Conservation (phyloP, 2,797 vertebrate genomes). For the Molossus molossus region DNA sequence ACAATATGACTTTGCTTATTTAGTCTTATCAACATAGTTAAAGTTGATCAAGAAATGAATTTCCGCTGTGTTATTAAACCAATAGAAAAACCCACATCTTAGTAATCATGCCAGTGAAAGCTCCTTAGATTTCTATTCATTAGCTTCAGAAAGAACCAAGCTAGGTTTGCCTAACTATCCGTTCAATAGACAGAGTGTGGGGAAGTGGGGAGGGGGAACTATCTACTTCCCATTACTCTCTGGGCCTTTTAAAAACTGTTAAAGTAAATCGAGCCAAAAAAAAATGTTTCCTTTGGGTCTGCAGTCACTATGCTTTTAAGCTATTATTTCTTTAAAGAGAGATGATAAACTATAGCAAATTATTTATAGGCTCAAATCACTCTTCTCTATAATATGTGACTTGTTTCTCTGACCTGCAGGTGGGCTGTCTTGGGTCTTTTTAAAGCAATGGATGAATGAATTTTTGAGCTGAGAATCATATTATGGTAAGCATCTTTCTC, state of each 20-base stretch:
- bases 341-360: constrained; percentile 70
- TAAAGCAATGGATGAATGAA: constrained; percentile 74
- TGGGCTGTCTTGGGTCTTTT: constrained; percentile 74
- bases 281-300: constrained; percentile 74
- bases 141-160: neutral
- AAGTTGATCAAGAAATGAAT: neutral
- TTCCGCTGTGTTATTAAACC: neutral
- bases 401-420: constrained; percentile 79
- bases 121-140: constrained; percentile 13
- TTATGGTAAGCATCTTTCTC: constrained; percentile 83
- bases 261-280: neutral
- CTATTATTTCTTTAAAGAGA: constrained; percentile 72
- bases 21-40: constrained; percentile 1
- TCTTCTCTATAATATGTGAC: constrained; percentile 73
- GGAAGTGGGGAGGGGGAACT: neutral
- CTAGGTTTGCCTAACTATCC: neutral
- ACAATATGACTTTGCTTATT: neutral
- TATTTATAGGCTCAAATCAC: constrained; percentile 65
- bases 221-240: constrained; percentile 7
- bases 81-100: neutral
- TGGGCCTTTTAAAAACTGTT: constrained; percentile 71
- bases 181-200: neutral
- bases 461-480: constrained; percentile 83
- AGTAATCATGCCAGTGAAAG: neutral
- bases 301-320: constrained; percentile 64